These are phyloP conservation scores for Chinchilla lanigera DNA, from an alignment of 2,113 vertebrate species.

Conservation along the genomic window DNA sequence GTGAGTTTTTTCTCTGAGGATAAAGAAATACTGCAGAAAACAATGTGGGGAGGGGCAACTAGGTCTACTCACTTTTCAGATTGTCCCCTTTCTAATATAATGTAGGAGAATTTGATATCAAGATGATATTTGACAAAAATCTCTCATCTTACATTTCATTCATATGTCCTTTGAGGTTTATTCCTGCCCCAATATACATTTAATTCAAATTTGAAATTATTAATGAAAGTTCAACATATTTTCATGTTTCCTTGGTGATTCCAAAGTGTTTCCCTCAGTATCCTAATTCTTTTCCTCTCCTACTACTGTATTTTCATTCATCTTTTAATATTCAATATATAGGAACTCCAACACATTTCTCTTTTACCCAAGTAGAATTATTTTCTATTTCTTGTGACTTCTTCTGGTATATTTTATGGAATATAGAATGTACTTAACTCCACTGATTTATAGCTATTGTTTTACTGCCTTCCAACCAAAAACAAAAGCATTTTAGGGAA, in stretches of 20 bases:
- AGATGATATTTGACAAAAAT: neutral
- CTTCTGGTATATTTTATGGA: neutral
- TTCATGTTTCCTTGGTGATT: neutral
- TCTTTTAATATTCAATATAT: neutral
- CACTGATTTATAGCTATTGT: neutral
- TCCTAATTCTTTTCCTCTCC: neutral
- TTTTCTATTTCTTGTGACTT: neutral
- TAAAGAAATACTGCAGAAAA: neutral
- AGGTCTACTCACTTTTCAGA: neutral
- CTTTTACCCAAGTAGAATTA: neutral
- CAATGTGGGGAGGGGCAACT: neutral
- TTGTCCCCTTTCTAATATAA: neutral
- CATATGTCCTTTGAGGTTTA: neutral
- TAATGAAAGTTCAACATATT: neutral
- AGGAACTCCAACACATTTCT: neutral
- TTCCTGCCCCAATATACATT: neutral
- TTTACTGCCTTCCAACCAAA: neutral
- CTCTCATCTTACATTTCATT: neutral
- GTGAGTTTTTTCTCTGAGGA: neutral
- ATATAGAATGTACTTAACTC: neutral
- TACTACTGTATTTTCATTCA: neutral
- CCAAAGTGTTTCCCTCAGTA: neutral
- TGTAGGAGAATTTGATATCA: neutral
- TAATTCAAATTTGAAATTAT: neutral
- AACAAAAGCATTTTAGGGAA: neutral